These are phyloP conservation scores for Ceuthmochares aereus DNA, from an alignment of 2,113 vertebrate species.

Conservation along the genomic window DNA sequence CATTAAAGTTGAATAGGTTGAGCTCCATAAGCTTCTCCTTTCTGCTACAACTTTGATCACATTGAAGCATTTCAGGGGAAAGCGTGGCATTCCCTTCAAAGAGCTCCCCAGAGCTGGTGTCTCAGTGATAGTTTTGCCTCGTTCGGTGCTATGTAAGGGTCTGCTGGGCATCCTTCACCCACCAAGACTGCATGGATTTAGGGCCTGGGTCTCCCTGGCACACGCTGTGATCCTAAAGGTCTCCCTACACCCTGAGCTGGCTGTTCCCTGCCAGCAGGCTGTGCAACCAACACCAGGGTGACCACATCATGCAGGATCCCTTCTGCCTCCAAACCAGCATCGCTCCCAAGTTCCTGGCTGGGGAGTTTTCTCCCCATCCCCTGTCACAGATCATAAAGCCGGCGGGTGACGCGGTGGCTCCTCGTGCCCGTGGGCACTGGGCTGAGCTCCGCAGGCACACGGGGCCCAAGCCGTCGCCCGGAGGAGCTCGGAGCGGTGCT, in stretches of 20 bases:
- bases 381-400: background rate
- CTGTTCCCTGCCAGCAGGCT: background rate
- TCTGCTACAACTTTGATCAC: background rate
- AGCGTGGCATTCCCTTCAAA: background rate
- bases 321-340: background rate
- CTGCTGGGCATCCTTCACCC: background rate
- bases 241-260: fast-evolving
- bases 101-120: background rate
- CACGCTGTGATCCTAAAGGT: background rate
- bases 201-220: background rate
- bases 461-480: background rate
- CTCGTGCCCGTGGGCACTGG: background rate
- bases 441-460: background rate
- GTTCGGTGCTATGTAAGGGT: background rate
- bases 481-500: background rate
- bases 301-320: fast-evolving
- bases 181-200: background rate
- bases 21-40: background rate
- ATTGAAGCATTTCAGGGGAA: background rate
- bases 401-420: background rate
- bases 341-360: background rate
- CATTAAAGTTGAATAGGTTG: background rate
- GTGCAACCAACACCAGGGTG: fast-evolving
- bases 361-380: background rate
- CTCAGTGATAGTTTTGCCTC: background rate